Base-by-base conservation (phyloP, 1,140 invertebrate genomes). In the Venturia canescens region DNA sequence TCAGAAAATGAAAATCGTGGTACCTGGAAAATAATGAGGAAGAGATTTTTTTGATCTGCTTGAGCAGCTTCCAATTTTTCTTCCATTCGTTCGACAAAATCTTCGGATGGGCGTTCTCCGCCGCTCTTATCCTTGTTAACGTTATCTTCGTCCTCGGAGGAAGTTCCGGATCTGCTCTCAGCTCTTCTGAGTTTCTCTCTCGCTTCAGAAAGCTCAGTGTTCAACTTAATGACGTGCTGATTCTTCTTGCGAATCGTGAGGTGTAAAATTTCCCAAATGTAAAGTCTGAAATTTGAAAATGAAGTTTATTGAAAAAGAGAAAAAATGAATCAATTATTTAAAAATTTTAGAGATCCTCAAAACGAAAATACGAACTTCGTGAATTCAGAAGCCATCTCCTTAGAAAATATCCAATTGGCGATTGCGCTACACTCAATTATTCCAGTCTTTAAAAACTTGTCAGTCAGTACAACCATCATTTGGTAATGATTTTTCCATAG, bases 351-450 rank as follows among this genome's bases (percentile, higher is more conserved):
- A n/a, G n/a, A n/a, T n/a, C n/a, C n/a, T n/a, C n/a, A n/a, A n/a
- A n/a, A n/a, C n/a, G n/a, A 44, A 44, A 79, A 60, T 38, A 89
- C 87, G 88, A 90, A 96, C 95, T 97, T 98, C 0, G 98, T 98
- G 89, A 99, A 99, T 90, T 98, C 97, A 11, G 94, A 90, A 27
- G 94, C 94, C 98, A 99, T 99, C 89, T 99, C 98, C 92, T 97
- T 97, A 4, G 98, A 98, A 92, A 99, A 99, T 78, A 99, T 96
- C 99, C 98, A 99, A 86, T 98, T 99, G 31, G 98, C 98, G 15
- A 99, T 98, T 13, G 98, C 96, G 80, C 97, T 97, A 88, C 98
- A 99, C 88, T 99, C 98, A 18, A 99, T 96, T 66, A 99, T 97
- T 89, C 99, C 97, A 50, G 98, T 99, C 92, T 99, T 99, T 4